Base-by-base conservation (phyloP, 1,140 invertebrate species). In the Nephila pilipes region DNA sequence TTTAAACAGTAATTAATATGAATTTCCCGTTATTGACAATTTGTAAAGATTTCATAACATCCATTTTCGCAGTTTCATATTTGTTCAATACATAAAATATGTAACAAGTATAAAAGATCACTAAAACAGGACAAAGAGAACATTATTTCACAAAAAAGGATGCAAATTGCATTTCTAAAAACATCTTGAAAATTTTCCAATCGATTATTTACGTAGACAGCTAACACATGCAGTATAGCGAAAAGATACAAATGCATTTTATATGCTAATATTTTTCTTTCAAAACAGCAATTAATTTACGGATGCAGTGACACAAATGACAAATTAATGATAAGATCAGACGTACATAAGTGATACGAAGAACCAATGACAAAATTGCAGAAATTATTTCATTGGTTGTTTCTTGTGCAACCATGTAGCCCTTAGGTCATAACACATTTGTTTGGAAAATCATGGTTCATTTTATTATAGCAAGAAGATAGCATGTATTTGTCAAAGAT, bases 311-410 rank as follows among this genome's bases (percentile, higher is more conserved):
- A 32, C 69, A 36, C 29, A 32, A 75, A 75, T 75, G 16, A 18
- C 32, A 75, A 75, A 75, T 75, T 75, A 75, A 75, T 75, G 69
- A 18, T 36, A 75, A 75, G 32, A 75, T 75, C 29, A 3, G 69
- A 36, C 32, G 36, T 29, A 75, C 29, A 29, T 32, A 36, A 75
- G 36, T 75, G 32, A 75, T 75, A 5, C 69, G 16, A 75, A 75
- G 16, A 75, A 18, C 69, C 69, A 75, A 75, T 75, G 69, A 75
- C 32, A 36, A 75, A 75, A 12, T 32, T 36, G 29, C 32, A 36
- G 69, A 75, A 32, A 75, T 32, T 36, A 36, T 75, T 75, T 75
- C 29, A 75, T 75, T 75, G 69, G 69, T 20, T 75, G 69, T 36
- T 75, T 75, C 16, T 75, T 14, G 36, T 75, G 10, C 32, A 14